Base-by-base conservation (phyloP, 2,888 invertebrate genomes). In the Aricia artaxerxes region DNA sequence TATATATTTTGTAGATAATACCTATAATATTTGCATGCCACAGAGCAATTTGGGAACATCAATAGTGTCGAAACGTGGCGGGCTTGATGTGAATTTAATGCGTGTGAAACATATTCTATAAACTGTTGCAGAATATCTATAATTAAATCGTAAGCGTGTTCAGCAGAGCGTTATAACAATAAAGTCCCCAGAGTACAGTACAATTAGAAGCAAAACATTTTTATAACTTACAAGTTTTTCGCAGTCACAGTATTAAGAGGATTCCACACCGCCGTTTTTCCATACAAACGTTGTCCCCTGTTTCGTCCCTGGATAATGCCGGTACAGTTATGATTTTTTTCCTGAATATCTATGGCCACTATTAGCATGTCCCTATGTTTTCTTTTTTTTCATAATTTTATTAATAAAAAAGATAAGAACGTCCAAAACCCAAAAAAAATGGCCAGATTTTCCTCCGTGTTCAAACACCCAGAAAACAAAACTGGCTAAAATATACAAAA, bases 81-180 rank as follows among this genome's bases (percentile, higher is more conserved):
- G 35, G 35, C 69, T 69, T 53, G 6, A 78, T 78, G 72, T 73
- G 57, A 44, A 24, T 78, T 72, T 78, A 78, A 78, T 78, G 53
- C 11, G 38, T 57, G 38, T 57, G 78, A n/a, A 73, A 53, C 16
- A 78, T 78, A 35, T 73, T 78, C 9, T 72, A 24, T 31, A 72
- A 78, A 69, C 53, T 78, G 73, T 72, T 38, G 78, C 44, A 57
- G 38, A 73, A 31, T 73, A 78, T 73, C 73, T 44, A 61, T 57
- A 78, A 78, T 78, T 78, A 73, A 44, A 40, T 78, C 60, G 73
- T 78, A 61, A 60, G 13, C 40, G 60, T 78, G 73, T 24, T 78
- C 78, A 78, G 16, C 78, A 60, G 60, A 24, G 60, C 78, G 44
- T 78, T 35, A 60, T 73, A 78, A 78, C 73, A 73, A 60, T 73